Percentiles rank a stretch among this genome's conserved stretches.
Conservation (phyloP, 2,113 vertebrate species). For the Embiotoca jacksoni region DNA sequence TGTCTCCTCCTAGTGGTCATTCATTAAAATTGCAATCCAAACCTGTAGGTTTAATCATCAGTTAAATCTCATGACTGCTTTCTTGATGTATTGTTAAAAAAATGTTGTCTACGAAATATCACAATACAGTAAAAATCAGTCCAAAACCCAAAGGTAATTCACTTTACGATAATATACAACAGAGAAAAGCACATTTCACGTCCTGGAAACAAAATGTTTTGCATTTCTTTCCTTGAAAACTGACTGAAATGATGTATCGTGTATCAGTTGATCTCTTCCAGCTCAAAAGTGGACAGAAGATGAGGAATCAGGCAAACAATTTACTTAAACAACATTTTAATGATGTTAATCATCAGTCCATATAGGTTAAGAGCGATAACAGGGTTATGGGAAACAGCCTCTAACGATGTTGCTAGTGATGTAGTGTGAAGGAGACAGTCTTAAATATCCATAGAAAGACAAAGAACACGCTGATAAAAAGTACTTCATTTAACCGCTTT, state of each 20-base stretch:
- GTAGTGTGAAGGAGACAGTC: conserved; percentile 73
- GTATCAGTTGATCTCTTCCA: too few relatives aligned
- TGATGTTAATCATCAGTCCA: conserved; percentile 83
- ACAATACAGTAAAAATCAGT: background rate
- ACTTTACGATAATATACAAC: too few relatives aligned
- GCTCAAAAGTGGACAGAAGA: conserved; percentile 3
- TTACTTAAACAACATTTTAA: conserved; percentile 85
- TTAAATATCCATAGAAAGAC: conserved; percentile 82
- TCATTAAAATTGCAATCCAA: conserved; percentile 34
- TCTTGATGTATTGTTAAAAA: background rate
- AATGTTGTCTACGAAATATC: background rate
- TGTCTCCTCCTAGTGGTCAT: conserved; percentile 50
- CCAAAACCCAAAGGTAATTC: too few relatives aligned
- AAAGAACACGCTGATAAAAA: conserved; percentile 77
- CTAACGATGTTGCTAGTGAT: conserved; percentile 75
- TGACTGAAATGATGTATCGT: too few relatives aligned
- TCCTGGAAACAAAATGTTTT: too few relatives aligned
- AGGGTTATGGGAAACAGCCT: conserved; percentile 79
- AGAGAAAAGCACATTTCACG: too few relatives aligned
- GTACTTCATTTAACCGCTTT: conserved; percentile 87
- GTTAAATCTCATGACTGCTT: background rate
- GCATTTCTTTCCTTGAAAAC: too few relatives aligned
- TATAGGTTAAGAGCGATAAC: conserved; percentile 75
- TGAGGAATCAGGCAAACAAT: conserved; percentile 16
- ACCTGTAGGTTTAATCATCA: background rate